Evolutionary conservation across 2,888 invertebrate genomes (phyloP), one percentile per base, ranked within the genome.

Genomic region (Scaptomyza reducta): DNA sequence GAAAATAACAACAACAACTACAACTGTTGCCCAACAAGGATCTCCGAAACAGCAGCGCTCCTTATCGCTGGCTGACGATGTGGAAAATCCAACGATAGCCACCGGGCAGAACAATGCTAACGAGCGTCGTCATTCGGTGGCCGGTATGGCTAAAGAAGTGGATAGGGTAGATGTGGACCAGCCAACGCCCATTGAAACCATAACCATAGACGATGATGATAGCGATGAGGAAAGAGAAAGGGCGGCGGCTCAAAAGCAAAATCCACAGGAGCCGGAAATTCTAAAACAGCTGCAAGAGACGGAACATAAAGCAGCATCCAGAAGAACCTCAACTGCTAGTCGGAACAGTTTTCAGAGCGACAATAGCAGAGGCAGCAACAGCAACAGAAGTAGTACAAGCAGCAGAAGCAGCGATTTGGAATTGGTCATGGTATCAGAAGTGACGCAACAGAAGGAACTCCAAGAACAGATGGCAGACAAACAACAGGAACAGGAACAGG

Each of bases 151-250:
- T 7, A 79, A 84, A 42, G 87, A 87, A 31, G 71, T 73, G 14
- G 86, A 86, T 62, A 86, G 79, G 6, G 67, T 77, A 6, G 22
- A 22, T 22, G 56, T 75, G 6, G 77, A 69, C 47, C 64, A 71
- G 27, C 38, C 72, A 3, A 64, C 50, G n/a, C 42, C 65, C 3
- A 85, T 87, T 9, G 84, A 87, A 47, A 87, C 86, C 31, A 84
- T 84, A 14, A 84, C 84, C 33, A 84, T 84, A 31, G 79, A 79
- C 9, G 87, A 83, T 5, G 84, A 84, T 41, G 79, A 81, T 38
- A 82, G 72, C 22, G 85, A 77, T 1, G 65, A 68, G 10, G 71
- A 82, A 16, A 33, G n/a, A 18, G 46, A 47, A 33, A 46, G 46
- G 13, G 56, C 59, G 14, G 33, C 22, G 11, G 13, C 50, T 6